Evolutionary conservation across 2,797 vertebrate genomes (phyloP).

Genomic region (Hoplostethus atlanticus): DNA sequence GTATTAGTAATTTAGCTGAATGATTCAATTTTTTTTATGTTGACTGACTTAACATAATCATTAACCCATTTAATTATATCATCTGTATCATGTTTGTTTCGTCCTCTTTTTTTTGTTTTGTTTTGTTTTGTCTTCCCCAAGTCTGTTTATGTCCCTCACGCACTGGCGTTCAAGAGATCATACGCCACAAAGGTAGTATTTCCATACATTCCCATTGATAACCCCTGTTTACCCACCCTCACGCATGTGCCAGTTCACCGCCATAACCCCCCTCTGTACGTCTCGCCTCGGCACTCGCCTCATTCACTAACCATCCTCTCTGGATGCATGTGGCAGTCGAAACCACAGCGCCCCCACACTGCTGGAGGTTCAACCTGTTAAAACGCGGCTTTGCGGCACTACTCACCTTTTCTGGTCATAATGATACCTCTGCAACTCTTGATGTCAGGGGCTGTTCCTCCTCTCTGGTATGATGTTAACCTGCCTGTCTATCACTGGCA

Average conservation of each 20-base stretch:
- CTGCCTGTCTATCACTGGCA: constrained; percentile 54
- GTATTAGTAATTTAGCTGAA: constrained; percentile 33
- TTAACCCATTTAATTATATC: constrained; percentile 87
- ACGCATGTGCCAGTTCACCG: constrained; percentile 83
- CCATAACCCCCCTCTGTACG: constrained; percentile 79
- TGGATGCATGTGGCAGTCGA: constrained; percentile 75
- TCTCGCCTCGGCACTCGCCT: constrained; percentile 50
- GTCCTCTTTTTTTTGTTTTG: constrained; percentile 44
- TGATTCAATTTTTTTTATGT: constrained; percentile 61
- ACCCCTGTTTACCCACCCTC: constrained; percentile 50
- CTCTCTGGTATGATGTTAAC: constrained; percentile 64
- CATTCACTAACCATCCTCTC: constrained; percentile 83
- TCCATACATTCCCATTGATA: constrained; percentile 78
- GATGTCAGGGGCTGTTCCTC: constrained; percentile 40
- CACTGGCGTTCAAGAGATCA: constrained; percentile 98
- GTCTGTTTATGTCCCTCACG: constrained; percentile 98
- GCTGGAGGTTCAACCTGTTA: constrained; percentile 63
- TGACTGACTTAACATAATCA: constrained; percentile 77
- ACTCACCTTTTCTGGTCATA: constrained; percentile 56
- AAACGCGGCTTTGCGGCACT: constrained; percentile 37
- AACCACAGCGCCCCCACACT: constrained; percentile 52
- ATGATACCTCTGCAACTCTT: constrained; percentile 50
- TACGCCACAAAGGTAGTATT: constrained; percentile 97
- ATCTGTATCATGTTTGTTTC: constrained; percentile 88
- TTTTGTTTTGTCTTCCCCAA: constrained; percentile 86